Conservation (phyloP, 1,140 invertebrate genomes). For the Drosophila bocki region DNA sequence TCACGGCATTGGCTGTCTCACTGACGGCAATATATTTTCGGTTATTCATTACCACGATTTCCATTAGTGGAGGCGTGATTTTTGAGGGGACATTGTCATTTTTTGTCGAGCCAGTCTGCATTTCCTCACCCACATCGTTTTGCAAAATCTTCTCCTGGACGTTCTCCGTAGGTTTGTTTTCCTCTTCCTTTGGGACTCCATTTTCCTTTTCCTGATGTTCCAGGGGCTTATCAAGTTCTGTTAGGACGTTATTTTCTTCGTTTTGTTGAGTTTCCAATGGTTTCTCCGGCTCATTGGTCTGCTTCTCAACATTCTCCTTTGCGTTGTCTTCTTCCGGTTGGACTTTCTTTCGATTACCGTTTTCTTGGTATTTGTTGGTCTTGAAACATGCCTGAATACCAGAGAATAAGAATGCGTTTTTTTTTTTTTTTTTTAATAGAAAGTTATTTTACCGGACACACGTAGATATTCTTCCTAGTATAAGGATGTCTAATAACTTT, state of each 20-base stretch:
- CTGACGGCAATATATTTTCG: constrained; percentile 60
- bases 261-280: background rate
- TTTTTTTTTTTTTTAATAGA: background rate
- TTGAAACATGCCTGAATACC: constrained; percentile 31
- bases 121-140: background rate
- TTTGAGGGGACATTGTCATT: background rate
- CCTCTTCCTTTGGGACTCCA: background rate
- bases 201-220: background rate
- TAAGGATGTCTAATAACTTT: constrained; percentile 30
- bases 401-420: background rate
- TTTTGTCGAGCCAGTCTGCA: background rate
- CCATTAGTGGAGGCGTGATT: constrained; percentile 43
- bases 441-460: constrained; percentile 49
- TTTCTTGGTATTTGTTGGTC: background rate
- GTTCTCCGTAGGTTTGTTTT: background rate
- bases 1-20: constrained; percentile 39
- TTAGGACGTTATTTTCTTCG: too few species aligned
- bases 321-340: background rate
- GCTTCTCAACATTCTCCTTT: background rate
- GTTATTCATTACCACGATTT: constrained; percentile 42
- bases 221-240: background rate
- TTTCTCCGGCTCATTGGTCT: background rate
- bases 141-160: background rate
- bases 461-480: constrained; percentile 39
- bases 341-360: background rate